Base-by-base conservation (phyloP, 1,140 invertebrate genomes). In the Sinella curviseta region DNA sequence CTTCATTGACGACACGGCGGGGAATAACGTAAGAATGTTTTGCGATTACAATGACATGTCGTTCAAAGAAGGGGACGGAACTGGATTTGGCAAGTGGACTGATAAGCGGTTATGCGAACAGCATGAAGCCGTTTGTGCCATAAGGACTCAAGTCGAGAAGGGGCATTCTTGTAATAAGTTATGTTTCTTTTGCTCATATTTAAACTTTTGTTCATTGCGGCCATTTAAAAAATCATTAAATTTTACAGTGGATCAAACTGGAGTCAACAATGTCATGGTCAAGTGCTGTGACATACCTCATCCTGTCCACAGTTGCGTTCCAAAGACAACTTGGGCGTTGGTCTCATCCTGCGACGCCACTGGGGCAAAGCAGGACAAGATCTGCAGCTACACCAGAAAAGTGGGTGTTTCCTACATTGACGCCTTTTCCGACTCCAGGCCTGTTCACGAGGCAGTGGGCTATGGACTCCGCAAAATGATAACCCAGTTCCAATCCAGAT, bases 1-100 rank as follows among this genome's bases (percentile, higher is more conserved):
- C 2, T 33, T 74, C 8, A 74, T 74, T 4, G 70, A 74, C 31
- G 70, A 74, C 31, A 74, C 70, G 8, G 70, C 70, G 16, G 70
- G 70, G 31, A 74, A 74, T 24, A 74, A 74, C 31, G 16, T 74
- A 4, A 17, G 70, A 4, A 36, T 36, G 30, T 74, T 74, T 36
- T 74, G 70, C 28, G 70, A 74, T 33, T 16, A 16, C 2, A 36
- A 74, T 4, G 24, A 31, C 20, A 4, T 28, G 3, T 2, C 4
- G 2, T 74, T 16, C 28, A 4, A 36, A 14, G 30, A 74, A 74
- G 70, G 70, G 8, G 70, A 74, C 24, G 70, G 70, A 2, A 36
- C 30, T 1, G 31, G 8, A 1, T 74, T 74, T 33, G 70, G 70
- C 4, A 33, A 4, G 3, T 74, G 70, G 70, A 74, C 70, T 3